Evolutionary conservation across 2,113 vertebrate species (phyloP).

Genomic region (Caretta caretta): DNA sequence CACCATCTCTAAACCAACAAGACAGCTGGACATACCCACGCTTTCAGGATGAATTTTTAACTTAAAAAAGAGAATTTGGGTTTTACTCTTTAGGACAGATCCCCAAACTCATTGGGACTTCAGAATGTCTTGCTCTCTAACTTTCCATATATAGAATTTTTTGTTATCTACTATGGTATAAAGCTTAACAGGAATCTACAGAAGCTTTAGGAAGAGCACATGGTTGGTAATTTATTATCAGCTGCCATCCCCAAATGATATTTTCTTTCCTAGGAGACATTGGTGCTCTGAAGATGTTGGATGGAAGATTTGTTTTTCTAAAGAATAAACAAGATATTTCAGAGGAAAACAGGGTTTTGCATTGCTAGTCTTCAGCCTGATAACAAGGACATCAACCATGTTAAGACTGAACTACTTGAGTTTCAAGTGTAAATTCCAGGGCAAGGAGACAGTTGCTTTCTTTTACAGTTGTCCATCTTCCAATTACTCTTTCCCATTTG

Average conservation of each 20-base stretch:
- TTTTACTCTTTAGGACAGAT: not conserved
- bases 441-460: not conserved
- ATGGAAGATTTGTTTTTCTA: not conserved
- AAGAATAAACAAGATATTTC: not conserved
- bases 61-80: not conserved
- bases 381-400: not conserved
- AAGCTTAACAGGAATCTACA: not conserved
- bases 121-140: fast-evolving
- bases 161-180: not conserved
- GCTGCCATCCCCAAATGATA: not conserved
- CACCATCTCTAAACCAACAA: not conserved
- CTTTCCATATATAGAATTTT: not conserved
- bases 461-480: not conserved
- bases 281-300: not conserved
- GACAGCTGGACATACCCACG: not conserved
- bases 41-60: not conserved
- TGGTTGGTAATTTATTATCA: not conserved
- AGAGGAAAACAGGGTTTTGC: not conserved
- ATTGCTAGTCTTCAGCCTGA: not conserved
- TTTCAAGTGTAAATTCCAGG: not conserved
- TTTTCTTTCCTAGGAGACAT: not conserved
- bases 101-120: not conserved
- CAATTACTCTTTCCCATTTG: not conserved
- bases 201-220: not conserved
- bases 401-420: not conserved